Evolutionary conservation across 2,888 invertebrate species (phyloP), one percentile per base, ranked within the genome.

Genomic region (Beris chalybata): DNA sequence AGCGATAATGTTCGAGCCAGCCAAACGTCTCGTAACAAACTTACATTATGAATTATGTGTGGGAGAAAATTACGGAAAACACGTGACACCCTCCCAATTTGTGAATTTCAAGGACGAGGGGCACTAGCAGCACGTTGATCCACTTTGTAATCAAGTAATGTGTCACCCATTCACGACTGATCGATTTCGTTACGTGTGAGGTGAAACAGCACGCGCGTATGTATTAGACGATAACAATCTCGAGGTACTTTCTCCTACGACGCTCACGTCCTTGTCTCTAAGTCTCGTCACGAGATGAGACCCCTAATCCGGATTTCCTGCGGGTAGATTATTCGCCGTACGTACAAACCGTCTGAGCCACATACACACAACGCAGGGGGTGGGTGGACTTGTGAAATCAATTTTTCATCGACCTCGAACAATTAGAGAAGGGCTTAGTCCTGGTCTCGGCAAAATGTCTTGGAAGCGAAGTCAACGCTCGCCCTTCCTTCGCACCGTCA

Each of bases 61-160:
- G 52, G 52, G 61, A 52, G 52, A 61, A 52, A 61, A 50, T 50
- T 61, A 61, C 38, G 22, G 61, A 61, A 52, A 61, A 52, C 61
- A 52, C 50, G 38, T 61, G 61, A 61, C 61, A 47, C 57, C 47
- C 61, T n/a, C 48, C 61, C 50, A 52, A 38, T 38, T 61, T 61
- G 43, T 50, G 13, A 15, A 43, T 29, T 38, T 52, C 38, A 22
- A 61, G 61, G 61, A 50, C 52, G 22, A 22, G 22, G 22, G n/a
- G 61, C 50, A 61, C 50, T 61, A 59, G 43, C 50, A 5, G 52
- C 12, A 52, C 61, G 50, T 61, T 61, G 61, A 61, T 61, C 52
- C 32, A 50, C 61, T 52, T 50, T 38, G 50, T 61, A 61, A 61
- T 61, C 61, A 61, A n/a, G 50, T 61, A 52, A 61, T 52, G 43